Conservation (phyloP, 2,113 vertebrate genomes). For the Desmodus rotundus region DNA sequence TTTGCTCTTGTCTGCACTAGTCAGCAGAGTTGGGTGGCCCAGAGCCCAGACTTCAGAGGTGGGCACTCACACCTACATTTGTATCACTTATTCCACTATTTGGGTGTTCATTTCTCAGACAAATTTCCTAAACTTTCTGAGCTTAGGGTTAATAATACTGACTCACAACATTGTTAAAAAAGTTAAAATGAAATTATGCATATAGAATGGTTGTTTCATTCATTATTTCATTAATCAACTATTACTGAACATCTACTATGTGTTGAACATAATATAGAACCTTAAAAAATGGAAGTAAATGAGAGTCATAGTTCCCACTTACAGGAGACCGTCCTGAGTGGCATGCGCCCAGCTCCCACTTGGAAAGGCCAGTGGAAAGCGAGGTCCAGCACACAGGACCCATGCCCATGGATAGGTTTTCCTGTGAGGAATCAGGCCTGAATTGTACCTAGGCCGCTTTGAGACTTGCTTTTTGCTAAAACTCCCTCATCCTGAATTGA, state of each 20-base stretch:
- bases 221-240: background rate
- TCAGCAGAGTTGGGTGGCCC: background rate
- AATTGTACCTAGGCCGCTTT: too few relatives aligned
- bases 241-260: accelerated
- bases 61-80: too few relatives aligned
- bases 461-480: too few relatives aligned
- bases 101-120: background rate
- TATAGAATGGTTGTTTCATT: accelerated
- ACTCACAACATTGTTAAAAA: background rate
- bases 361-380: too few relatives aligned
- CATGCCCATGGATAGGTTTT: too few relatives aligned
- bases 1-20: background rate
- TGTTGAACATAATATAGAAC: too few relatives aligned
- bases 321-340: too few relatives aligned
- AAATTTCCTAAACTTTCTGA: background rate
- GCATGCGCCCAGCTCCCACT: too few relatives aligned
- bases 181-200: background rate
- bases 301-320: background rate
- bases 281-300: background rate
- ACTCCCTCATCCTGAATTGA: too few relatives aligned
- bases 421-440: too few relatives aligned
- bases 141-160: background rate
- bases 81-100: accelerated
- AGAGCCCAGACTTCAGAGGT: background rate
- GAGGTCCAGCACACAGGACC: too few relatives aligned